Conservation (phyloP, 2,797 vertebrate genomes). For the Girardinus metallicus region DNA sequence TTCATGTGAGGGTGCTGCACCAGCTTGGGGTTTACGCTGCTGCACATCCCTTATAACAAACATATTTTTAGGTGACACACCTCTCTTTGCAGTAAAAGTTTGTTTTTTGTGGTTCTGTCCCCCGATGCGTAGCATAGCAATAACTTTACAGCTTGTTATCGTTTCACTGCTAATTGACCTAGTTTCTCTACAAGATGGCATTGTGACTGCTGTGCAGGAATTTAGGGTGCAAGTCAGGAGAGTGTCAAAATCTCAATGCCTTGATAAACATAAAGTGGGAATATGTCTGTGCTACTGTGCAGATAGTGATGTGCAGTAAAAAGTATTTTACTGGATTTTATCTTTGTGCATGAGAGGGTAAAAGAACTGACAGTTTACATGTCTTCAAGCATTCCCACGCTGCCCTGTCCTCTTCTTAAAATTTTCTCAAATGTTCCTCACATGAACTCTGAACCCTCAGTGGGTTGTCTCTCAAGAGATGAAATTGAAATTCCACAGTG, state of each 20-base stretch:
- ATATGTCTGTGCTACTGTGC: conserved; percentile 19
- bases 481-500: conserved; percentile 58
- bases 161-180: conserved; percentile 64
- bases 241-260: conserved; percentile 29
- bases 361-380: conserved; percentile 6
- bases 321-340: conserved; percentile 30
- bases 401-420: conserved; percentile 18
- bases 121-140: conserved; percentile 42
- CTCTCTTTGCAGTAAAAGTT: conserved; percentile 3
- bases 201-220: conserved; percentile 44
- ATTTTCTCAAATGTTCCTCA: conserved; percentile 52
- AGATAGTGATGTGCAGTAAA: not conserved
- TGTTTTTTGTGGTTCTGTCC: conserved; percentile 34
- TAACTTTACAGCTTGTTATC: conserved; percentile 52
- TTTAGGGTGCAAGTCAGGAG: not conserved
- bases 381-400: conserved; percentile 32
- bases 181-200: conserved; percentile 58
- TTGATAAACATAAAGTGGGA: conserved; percentile 34
- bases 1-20: conserved; percentile 49
- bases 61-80: conserved; percentile 49
- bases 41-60: conserved; percentile 64
- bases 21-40: conserved; percentile 47
- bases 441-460: conserved; percentile 66
- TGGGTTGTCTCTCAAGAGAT: conserved; percentile 63
- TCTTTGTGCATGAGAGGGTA: conserved; percentile 3